phyloP scores from a whole-genome alignment of 1,140 invertebrate species.

The Sweltsa coloradensis region DNA sequence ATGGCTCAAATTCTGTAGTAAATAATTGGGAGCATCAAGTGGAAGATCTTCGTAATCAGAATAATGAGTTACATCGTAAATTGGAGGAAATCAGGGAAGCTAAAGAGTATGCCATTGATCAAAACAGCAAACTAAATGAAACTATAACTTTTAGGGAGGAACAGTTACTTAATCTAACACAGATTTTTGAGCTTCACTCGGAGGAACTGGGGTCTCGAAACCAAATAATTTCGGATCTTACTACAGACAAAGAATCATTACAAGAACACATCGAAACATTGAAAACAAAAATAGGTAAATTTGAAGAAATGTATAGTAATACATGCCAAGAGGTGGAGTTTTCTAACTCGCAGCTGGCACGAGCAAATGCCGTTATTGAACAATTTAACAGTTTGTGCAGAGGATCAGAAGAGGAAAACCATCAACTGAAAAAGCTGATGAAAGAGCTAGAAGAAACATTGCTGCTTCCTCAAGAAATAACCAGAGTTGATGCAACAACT shows the following conservation, averaged over 20 bases:
- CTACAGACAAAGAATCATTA: no score
- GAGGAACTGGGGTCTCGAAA: constrained; percentile 8
- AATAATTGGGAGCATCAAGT: no score
- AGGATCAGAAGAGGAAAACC: constrained; percentile 11
- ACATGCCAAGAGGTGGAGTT: no score
- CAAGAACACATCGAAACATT: no score
- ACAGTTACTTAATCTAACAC: constrained; percentile 10
- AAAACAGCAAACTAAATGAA: constrained; percentile 9
- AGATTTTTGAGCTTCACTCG: constrained; percentile 13
- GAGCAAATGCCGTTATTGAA: constrained; percentile 1
- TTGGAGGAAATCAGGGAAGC: constrained; percentile 1
- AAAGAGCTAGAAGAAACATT: background rate
- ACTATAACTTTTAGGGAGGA: constrained; percentile 9
- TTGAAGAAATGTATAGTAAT: no score
- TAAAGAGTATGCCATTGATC: background rate
- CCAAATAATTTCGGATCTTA: no score
- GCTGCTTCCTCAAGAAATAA: background rate
- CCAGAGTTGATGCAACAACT: background rate
- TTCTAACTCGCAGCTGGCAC: constrained; percentile 8
- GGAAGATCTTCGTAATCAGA: no score
- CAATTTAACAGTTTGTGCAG: constrained; percentile 12
- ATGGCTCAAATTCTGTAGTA: no score
- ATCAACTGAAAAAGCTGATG: constrained; percentile 1
- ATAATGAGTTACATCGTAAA: constrained; percentile 5
- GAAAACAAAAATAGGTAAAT: no score